Base-by-base conservation (phyloP, 1,140 invertebrate species). In the Rhyzopertha dominica region DNA sequence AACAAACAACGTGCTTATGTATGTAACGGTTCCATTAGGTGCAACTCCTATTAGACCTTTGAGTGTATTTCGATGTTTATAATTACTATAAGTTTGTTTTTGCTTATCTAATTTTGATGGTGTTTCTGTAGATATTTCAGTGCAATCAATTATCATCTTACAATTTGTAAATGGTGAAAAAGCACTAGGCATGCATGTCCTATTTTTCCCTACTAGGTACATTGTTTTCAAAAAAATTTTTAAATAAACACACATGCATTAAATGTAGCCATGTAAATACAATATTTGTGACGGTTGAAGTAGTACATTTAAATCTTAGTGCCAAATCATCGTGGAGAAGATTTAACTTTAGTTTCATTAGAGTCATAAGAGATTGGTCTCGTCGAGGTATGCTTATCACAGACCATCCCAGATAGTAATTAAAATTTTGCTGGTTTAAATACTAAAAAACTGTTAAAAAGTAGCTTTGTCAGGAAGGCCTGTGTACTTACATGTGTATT, bases 21-120 rank as follows among this genome's bases (percentile, higher is more conserved):
- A 57, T 7, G 51, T 54, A 29, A 49, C 26, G 18, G 50, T 47
- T 10, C 50, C 54, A 50, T 56, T 56, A 31, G 47, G 54, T 16
- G 54, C 51, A 29, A 56, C 40, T 24, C 47, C 43, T 14, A 56
- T 24, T 14, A 56, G 28, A 4, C 17, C 25, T 42, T 52, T 57
- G 13, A 50, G 38, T 4, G 48, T 54, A 13, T 51, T 47, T 16
- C 35, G 24, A 19, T 52, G 49, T 36, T 52, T 52, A 29, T 52
- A 52, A 9, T 35, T 25, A 40, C 51, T 53, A 29, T 34, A 50
- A 13, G 42, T 52, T 20, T 29, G 10, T 43, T 31, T 50, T 25
- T 51, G 47, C 16, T 28, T 53, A 17, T 44, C 26, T 28, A 52
- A 18, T 14, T 30, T 30, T 14, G 23, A 35, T 24, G 53, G 32